phyloP scores from a whole-genome alignment of 2,797 vertebrate species.

The Sebastes jordani region DNA sequence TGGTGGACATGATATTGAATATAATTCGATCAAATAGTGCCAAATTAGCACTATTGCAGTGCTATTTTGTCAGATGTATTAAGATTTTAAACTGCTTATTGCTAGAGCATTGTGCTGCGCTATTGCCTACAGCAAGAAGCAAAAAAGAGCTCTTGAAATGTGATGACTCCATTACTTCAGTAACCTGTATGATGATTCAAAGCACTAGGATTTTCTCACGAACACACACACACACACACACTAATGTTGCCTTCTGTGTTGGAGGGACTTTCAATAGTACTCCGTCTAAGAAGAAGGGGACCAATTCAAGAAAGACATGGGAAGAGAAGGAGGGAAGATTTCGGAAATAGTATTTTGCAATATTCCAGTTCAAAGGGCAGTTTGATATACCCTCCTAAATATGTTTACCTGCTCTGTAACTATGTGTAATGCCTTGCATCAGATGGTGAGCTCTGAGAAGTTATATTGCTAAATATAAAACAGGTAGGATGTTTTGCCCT shows the following conservation, averaged over 20 bases:
- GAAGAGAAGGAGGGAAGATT: not conserved
- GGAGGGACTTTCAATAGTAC: not conserved
- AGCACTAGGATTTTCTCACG: not conserved
- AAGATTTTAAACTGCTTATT: not conserved
- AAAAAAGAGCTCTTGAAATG: not conserved
- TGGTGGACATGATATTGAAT: not conserved
- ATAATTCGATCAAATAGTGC: not conserved
- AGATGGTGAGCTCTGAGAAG: slow-evolving; percentile 7
- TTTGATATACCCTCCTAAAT: slow-evolving; percentile 7
- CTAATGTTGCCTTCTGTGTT: not conserved
- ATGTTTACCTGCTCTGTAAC: slow-evolving; percentile 29
- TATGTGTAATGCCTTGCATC: slow-evolving; percentile 14
- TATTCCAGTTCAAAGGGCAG: slow-evolving; percentile 11
- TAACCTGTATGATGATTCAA: not conserved
- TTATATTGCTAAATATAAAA: slow-evolving; percentile 4
- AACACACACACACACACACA: not conserved
- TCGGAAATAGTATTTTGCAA: not conserved
- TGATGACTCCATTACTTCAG: not conserved
- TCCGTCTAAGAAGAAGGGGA: not conserved
- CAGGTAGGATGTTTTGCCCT: not conserved
- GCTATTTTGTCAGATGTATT: not conserved
- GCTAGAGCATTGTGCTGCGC: not conserved
- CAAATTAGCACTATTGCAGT: not conserved
- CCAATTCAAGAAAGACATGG: not conserved
- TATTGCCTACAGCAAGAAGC: not conserved